Percentiles rank a stretch among this genome's conserved stretches.
phyloP scores from a whole-genome alignment of 2,797 vertebrate genomes.

The Labroides dimidiatus region DNA sequence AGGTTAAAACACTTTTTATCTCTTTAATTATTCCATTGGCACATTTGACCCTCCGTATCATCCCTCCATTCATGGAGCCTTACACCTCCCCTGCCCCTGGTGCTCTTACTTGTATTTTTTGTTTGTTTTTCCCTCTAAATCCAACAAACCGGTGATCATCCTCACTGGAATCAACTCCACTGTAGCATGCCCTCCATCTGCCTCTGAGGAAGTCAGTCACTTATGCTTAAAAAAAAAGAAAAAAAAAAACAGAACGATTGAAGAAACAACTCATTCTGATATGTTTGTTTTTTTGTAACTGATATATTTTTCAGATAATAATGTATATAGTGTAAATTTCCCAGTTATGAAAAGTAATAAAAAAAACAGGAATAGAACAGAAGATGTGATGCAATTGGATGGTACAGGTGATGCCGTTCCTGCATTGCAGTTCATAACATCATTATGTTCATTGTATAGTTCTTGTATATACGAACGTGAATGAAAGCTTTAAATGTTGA shows the following conservation, averaged over 20 bases:
- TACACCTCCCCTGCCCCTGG: conserved; percentile 63
- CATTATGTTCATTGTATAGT: conserved; percentile 86
- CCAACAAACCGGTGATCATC: conserved; percentile 49
- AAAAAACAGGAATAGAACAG: conserved; percentile 56
- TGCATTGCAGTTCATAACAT: conserved; percentile 77
- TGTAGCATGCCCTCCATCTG: conserved; percentile 63
- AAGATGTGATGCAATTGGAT: conserved; percentile 53
- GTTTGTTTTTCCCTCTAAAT: conserved; percentile 43
- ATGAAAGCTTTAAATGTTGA: conserved; percentile 90
- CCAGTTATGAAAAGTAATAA: conserved; percentile 63
- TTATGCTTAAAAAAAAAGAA: conserved; percentile 56
- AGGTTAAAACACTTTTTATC: not conserved
- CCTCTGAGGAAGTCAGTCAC: conserved; percentile 61
- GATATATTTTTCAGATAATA: conserved; percentile 77
- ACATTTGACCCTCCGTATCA: conserved; percentile 47
- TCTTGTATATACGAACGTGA: conserved; percentile 87
- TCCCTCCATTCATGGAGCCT: conserved; percentile 58
- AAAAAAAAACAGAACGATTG: conserved; percentile 36
- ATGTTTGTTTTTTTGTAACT: conserved; percentile 71
- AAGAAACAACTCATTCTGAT: conserved; percentile 45
- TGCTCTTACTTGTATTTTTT: conserved; percentile 70
- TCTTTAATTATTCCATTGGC: conserved; percentile 35
- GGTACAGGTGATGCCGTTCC: conserved; percentile 65
- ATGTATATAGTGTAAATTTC: conserved; percentile 88
- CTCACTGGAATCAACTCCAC: conserved; percentile 62